These are phyloP conservation scores for Apoderus coryli DNA, from an alignment of 2,888 invertebrate species.

Conservation along the genomic window DNA sequence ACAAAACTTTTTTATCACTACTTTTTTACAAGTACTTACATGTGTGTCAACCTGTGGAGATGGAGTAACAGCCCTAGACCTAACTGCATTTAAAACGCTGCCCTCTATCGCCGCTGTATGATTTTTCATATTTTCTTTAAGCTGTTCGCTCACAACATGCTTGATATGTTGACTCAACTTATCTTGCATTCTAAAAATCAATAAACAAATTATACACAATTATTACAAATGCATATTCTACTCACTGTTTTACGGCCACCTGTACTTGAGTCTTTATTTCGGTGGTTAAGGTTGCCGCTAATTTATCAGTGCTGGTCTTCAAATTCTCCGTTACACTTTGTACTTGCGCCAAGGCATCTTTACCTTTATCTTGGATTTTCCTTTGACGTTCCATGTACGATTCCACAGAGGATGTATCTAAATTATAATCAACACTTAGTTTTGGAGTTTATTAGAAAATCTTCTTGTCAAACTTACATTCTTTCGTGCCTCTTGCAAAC, in stretches of 20 bases:
- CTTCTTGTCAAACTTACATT: slow-evolving; percentile 49
- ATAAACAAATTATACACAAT: slow-evolving; percentile 1
- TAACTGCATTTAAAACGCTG: slow-evolving; percentile 42
- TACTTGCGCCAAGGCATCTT: slow-evolving; percentile 31
- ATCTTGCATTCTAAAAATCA: slow-evolving; percentile 30
- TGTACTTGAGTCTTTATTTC: slow-evolving; percentile 2
- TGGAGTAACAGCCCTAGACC: slow-evolving; percentile 62
- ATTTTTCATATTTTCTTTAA: slow-evolving; percentile 37
- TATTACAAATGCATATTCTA: too few species aligned
- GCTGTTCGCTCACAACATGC: slow-evolving; percentile 32
- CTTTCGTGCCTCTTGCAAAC: slow-evolving; percentile 77
- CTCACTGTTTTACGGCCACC: slow-evolving; percentile 4
- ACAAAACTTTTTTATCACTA: too few species aligned
- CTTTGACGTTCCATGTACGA: slow-evolving; percentile 32
- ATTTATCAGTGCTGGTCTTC: slow-evolving; percentile 28
- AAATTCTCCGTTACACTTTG: slow-evolving; percentile 30
- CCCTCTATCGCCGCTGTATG: slow-evolving; percentile 46
- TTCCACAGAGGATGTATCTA: slow-evolving; percentile 33
- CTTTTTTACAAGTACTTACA: slow-evolving; percentile 30
- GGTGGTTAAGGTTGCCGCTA: slow-evolving; percentile 23
- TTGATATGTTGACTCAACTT: slow-evolving; percentile 29
- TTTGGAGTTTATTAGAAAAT: neutral
- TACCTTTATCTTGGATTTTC: slow-evolving; percentile 31
- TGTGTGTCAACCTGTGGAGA: slow-evolving; percentile 45
- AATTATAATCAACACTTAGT: slow-evolving; percentile 7